A percentile compares a stretch with the other conserved stretches of the same genome.
These are phyloP conservation scores for Origma solitaria DNA, from an alignment of 2,113 vertebrate genomes.

Conservation along the genomic window DNA sequence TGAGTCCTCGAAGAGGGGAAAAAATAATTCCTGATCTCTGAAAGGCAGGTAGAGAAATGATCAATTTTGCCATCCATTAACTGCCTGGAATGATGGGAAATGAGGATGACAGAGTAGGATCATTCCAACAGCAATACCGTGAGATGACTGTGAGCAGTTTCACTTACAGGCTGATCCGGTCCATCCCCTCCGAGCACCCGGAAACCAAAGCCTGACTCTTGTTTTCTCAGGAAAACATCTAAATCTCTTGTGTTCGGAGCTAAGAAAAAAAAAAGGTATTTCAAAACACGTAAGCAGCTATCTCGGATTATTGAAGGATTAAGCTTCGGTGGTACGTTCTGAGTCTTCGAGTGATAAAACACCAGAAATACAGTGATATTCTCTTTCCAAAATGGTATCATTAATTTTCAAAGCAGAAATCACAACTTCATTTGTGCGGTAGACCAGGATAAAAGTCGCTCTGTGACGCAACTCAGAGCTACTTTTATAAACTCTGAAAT, in stretches of 20 bases:
- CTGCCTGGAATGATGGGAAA: neutral
- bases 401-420: neutral
- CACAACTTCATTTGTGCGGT: neutral
- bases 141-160: neutral
- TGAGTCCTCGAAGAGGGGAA: neutral
- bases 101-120: neutral
- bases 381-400: neutral
- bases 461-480: neutral
- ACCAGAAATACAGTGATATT: neutral
- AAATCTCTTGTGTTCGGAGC: conserved; percentile 93
- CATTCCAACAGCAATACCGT: neutral
- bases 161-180: conserved; percentile 92
- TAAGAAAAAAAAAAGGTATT: conserved; percentile 53
- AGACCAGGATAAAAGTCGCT: neutral
- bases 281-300: neutral
- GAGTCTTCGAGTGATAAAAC: neutral
- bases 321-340: neutral
- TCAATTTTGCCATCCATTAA: neutral
- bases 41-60: neutral
- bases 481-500: neutral
- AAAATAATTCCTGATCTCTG: neutral
- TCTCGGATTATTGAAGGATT: neutral
- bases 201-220: conserved; percentile 97
- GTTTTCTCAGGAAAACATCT: conserved; percentile 93
- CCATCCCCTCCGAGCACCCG: conserved; percentile 95